Evolutionary conservation across 2,797 vertebrate species (phyloP).

Genomic region (Lophotriccus pileatus): DNA sequence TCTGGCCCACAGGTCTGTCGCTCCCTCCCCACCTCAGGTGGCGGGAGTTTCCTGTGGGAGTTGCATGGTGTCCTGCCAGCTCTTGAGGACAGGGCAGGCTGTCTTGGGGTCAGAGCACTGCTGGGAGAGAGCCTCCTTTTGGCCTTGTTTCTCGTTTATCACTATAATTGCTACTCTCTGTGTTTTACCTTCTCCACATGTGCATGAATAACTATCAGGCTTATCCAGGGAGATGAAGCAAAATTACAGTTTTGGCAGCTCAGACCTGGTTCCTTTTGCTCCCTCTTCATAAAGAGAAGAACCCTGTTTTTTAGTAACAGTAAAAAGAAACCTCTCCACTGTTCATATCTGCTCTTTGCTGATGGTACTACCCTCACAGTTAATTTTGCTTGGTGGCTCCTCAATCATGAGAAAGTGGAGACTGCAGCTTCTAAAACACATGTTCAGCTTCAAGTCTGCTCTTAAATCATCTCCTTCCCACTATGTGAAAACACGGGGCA

Average conservation of each 20-base stretch:
- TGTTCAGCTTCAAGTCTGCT: not conserved
- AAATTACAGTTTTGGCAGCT: not conserved
- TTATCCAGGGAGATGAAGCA: not conserved
- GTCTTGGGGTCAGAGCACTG: not conserved
- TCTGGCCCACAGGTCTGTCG: not conserved
- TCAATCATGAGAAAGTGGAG: not conserved
- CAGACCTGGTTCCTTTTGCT: not conserved
- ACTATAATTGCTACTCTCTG: accelerated
- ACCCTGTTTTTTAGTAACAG: not conserved
- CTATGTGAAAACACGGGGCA: not conserved
- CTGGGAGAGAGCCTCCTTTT: not conserved
- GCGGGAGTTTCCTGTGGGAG: not conserved
- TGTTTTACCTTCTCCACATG: not conserved
- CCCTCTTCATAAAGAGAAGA: not conserved
- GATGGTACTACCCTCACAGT: not conserved
- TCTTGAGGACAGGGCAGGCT: not conserved
- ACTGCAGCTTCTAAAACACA: not conserved
- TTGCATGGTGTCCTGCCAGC: not conserved
- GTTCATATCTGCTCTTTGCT: not conserved
- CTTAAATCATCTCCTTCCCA: not conserved
- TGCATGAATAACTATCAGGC: not conserved
- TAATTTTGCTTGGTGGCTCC: not conserved
- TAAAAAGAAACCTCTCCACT: not conserved
- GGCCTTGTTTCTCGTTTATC: not conserved
- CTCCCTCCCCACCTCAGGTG: not conserved